Evolutionary conservation across 2,113 vertebrate genomes (phyloP).

Genomic region (Microtus pennsylvanicus): DNA sequence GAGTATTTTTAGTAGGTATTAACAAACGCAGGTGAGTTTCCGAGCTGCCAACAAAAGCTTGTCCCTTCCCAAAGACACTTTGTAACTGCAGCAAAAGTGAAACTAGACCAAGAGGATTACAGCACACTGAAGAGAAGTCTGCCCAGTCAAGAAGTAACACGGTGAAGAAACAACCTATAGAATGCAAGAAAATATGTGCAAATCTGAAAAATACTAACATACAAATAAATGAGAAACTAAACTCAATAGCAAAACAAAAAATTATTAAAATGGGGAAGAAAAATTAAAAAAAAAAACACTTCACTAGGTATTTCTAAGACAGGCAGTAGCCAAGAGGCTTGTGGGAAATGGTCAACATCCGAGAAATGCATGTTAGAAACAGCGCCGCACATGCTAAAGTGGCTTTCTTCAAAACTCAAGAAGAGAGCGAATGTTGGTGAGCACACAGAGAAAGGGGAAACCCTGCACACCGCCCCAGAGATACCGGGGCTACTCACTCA

Average conservation of each 20-base stretch:
- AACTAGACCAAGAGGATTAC: not conserved
- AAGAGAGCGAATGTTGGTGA: not conserved
- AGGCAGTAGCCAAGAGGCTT: not conserved
- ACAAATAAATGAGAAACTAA: not conserved
- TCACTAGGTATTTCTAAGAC: not conserved
- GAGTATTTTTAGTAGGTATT: constrained; percentile 33
- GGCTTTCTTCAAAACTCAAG: not conserved
- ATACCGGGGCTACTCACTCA: not conserved
- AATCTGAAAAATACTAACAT: not conserved
- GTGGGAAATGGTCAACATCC: not conserved
- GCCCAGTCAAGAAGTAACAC: not conserved
- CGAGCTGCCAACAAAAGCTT: constrained; percentile 11
- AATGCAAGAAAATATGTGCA: not conserved
- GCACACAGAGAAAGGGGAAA: too few species aligned
- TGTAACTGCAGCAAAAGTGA: not conserved
- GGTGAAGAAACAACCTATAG: not conserved
- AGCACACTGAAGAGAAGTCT: not conserved
- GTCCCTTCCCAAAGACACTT: not conserved
- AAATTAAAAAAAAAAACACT: too few species aligned
- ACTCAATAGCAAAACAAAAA: not conserved
- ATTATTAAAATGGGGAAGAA: not conserved
- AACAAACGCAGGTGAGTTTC: constrained; percentile 40
- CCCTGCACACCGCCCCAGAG: not conserved
- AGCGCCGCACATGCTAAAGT: not conserved
- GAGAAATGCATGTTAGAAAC: too few species aligned